Base-by-base conservation (phyloP, 2,888 invertebrate species). In the Mimas tiliae region DNA sequence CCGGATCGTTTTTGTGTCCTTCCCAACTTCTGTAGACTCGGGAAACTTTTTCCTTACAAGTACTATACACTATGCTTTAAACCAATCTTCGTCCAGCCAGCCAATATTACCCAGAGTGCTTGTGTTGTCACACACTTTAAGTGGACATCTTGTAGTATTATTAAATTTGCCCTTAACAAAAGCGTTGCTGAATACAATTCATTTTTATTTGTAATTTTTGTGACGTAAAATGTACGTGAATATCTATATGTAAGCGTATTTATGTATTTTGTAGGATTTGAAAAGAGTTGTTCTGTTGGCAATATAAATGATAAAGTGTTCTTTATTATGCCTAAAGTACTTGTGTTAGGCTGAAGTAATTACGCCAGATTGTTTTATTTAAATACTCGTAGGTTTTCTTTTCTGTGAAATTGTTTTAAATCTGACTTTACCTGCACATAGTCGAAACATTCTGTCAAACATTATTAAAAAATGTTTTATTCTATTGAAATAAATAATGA, bases 101-200 rank as follows among this genome's bases (percentile, higher is more conserved):
- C 58, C 38, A 58, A 42, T 58, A 38, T 55, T 55, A 8, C 21
- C 4, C 16, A 55, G 9, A 55, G 55, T 55, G 34, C 58, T 19
- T 16, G 16, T n/a, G 55, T 55, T 34, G 38, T 6, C 11, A 12
- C 42, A 38, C 11, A 19, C 38, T 42, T 19, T 27, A 27, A 6
- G 52, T 8, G 34, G 42, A 38, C 12, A 42, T 38, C 16, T n/a
- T 0, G 34, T 6, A 55, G 34, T 34, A 16, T 55, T 55, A 55
- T 58, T 42, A 42, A 58, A 42, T 58, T 58, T 58, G 12, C 42
- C 12, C 11, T 19, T 3, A 42, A 16, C 34, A 42, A 53, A 27
- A 58, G 19, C 48, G 19, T 1, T 8, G 19, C 16, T 19, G 11
- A 19, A 38, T 42, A 16, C 11, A 42, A 42, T 45, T 12, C 45